These are phyloP conservation scores for Solea senegalensis DNA, from an alignment of 2,113 vertebrate genomes.

Conservation along the genomic window DNA sequence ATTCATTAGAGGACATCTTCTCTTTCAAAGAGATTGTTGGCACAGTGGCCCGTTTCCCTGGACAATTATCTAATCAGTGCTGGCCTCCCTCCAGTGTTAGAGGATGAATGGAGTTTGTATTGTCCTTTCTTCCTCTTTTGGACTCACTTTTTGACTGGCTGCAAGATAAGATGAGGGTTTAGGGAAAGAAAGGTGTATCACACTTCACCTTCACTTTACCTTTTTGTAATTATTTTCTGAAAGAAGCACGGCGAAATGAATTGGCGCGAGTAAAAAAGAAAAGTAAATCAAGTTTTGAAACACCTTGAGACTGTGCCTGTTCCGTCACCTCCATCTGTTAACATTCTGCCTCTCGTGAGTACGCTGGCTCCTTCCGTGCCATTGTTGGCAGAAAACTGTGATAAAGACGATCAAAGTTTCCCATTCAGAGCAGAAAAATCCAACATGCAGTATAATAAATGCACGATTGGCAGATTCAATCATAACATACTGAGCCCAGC, in stretches of 20 bases:
- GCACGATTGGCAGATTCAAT: conserved; percentile 34
- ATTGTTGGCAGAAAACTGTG: conserved; percentile 1
- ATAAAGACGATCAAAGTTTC: conserved; percentile 4
- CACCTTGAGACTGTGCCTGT: neutral
- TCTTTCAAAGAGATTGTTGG: conserved; percentile 25
- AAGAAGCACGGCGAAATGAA: neutral
- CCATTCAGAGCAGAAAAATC: conserved; percentile 4
- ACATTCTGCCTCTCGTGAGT: neutral
- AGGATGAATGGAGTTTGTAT: conserved; percentile 24
- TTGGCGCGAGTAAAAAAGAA: neutral
- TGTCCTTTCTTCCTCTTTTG: conserved; percentile 12
- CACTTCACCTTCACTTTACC: conserved; percentile 4
- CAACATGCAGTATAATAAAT: conserved; percentile 4
- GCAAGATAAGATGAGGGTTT: conserved; percentile 4
- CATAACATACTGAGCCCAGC: neutral
- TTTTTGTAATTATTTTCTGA: conserved; percentile 24
- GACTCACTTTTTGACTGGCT: neutral
- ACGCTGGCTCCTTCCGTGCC: neutral
- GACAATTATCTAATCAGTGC: conserved; percentile 38
- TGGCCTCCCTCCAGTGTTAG: conserved; percentile 31
- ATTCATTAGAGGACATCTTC: conserved; percentile 36
- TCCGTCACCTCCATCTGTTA: neutral
- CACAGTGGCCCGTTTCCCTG: conserved; percentile 25
- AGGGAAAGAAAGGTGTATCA: neutral
- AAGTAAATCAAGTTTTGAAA: neutral